phyloP scores from a whole-genome alignment of 2,888 invertebrate species.

The Macrophya annulata region DNA sequence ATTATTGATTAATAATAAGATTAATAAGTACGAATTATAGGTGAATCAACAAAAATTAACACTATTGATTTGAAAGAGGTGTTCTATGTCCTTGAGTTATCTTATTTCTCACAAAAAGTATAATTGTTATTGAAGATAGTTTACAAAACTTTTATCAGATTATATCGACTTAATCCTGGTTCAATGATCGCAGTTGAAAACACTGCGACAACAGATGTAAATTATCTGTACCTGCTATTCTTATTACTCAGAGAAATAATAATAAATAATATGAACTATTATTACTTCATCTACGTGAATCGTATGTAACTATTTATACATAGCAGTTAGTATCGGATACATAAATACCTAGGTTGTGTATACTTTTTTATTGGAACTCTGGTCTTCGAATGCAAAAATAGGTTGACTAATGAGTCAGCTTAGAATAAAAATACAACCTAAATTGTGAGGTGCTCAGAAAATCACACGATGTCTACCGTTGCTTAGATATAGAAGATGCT shows the following conservation, averaged over 20 bases:
- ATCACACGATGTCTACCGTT: conserved; percentile 18
- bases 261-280: conserved; percentile 26
- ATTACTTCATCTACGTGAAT: conserved; percentile 1
- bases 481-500: conserved; percentile 11
- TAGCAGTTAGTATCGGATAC: conserved; percentile 7
- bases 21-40: background rate
- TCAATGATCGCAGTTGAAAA: background rate
- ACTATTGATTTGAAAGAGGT: background rate
- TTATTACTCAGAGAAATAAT: background rate
- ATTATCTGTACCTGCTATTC: background rate
- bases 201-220: background rate
- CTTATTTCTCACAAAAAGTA: background rate
- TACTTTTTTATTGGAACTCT: conserved; percentile 21
- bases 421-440: conserved; percentile 42
- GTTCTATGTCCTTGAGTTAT: background rate
- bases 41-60: background rate
- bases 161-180: background rate
- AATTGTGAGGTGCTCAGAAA: conserved; percentile 26
- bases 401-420: conserved; percentile 47
- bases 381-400: conserved; percentile 44
- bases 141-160: background rate
- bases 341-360: background rate
- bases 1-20: background rate
- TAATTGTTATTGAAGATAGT: background rate
- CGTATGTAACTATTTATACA: conserved; percentile 19